A percentile compares a stretch with the other conserved stretches of the same genome.
Evolutionary conservation across 2,888 invertebrate genomes (phyloP).

Genomic region (Melanophora roralis): DNA sequence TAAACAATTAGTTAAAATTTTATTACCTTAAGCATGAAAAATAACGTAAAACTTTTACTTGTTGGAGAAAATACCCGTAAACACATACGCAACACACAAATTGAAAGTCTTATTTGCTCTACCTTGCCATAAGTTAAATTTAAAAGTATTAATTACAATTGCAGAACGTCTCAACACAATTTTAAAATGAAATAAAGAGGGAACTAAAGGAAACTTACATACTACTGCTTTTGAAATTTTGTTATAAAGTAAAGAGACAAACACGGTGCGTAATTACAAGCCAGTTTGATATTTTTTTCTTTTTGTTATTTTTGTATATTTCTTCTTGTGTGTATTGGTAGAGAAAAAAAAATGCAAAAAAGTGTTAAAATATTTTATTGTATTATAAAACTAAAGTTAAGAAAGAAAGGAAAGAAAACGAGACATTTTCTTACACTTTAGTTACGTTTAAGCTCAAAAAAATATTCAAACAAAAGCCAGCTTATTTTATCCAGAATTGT

Average conservation of each 20-base stretch:
- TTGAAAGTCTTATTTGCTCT: no score
- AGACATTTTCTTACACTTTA: no score
- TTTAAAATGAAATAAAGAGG: not conserved
- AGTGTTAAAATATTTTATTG: not conserved
- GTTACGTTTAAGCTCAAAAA: no score
- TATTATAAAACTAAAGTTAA: no score
- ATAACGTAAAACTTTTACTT: not conserved
- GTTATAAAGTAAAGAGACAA: not conserved
- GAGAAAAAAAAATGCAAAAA: not conserved
- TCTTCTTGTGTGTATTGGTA: not conserved
- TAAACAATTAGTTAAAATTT: not conserved
- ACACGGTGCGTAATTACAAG: slow-evolving; percentile 31
- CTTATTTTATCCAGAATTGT: no score
- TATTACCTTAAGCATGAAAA: not conserved
- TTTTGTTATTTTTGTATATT: not conserved
- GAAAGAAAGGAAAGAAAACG: no score
- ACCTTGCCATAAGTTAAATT: not conserved
- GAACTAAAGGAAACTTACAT: not conserved
- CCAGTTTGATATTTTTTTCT: not conserved
- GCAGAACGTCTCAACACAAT: slow-evolving; percentile 6
- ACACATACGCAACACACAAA: no score
- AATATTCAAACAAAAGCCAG: no score
- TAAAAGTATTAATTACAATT: slow-evolving; percentile 29
- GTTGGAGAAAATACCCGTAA: not conserved
- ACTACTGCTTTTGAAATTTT: slow-evolving; percentile 23